A percentile compares a stretch with the other conserved stretches of the same genome.
phyloP scores from a whole-genome alignment of 92 coral and sea anemone species.

The Ricordea florida region DNA sequence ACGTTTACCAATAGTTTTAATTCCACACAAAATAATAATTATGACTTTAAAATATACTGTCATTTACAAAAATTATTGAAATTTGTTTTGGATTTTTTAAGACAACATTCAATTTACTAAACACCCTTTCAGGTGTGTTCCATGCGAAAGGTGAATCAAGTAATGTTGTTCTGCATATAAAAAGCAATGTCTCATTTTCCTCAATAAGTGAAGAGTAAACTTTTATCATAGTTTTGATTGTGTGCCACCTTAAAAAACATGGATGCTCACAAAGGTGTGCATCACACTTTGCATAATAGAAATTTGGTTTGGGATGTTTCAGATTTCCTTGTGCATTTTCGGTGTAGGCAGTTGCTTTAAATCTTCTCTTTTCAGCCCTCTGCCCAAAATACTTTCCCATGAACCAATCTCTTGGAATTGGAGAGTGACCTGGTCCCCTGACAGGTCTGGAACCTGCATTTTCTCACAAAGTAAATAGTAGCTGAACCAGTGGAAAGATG shows the following conservation, averaged over 20 bases:
- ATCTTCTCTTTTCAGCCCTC: constrained; percentile 23
- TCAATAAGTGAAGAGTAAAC: neutral
- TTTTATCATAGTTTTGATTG: neutral
- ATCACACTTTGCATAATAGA: constrained; percentile 15
- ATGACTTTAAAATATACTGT: neutral
- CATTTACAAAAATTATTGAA: neutral
- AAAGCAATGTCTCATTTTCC: neutral
- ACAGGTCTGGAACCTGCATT: neutral
- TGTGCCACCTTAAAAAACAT: constrained; percentile 1
- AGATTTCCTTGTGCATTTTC: neutral
- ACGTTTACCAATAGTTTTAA: neutral
- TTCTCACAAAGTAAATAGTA: constrained; percentile 5
- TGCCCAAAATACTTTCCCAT: constrained; percentile 53
- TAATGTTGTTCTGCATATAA: neutral
- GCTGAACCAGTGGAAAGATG: constrained; percentile 46
- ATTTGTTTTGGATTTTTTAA: neutral
- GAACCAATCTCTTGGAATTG: constrained; percentile 7
- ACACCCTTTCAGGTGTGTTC: no score
- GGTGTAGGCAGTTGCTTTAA: constrained; percentile 3
- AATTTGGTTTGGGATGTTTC: constrained; percentile 1
- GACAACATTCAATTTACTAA: neutral
- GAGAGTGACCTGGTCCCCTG: constrained; percentile 42
- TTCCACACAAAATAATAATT: neutral
- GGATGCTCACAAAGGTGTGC: constrained; percentile 15
- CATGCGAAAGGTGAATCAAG: neutral